Evolutionary conservation across 64 coral and sea anemone genomes (phyloP).

Genomic region (Dendronephthya gigantea): DNA sequence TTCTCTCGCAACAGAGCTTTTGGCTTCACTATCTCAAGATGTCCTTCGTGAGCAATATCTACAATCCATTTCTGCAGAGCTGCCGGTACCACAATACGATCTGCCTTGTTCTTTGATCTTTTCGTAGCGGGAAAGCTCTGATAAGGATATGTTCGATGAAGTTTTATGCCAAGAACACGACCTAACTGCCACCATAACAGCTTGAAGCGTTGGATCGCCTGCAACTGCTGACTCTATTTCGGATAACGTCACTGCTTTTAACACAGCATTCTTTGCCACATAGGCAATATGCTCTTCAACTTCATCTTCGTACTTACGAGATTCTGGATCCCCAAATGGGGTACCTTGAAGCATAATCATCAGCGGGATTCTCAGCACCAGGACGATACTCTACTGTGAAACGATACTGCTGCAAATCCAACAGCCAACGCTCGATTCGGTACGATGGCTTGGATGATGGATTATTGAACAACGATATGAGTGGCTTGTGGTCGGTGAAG

Average conservation of each 20-base stretch:
- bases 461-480: slow-evolving; percentile 39
- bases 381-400: slow-evolving; percentile 45
- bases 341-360: slow-evolving; percentile 45
- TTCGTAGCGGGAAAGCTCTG: slow-evolving; percentile 31
- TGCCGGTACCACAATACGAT: slow-evolving; percentile 34
- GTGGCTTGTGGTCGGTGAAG: slow-evolving; percentile 51
- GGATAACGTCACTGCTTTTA: slow-evolving; percentile 31
- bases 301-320: slow-evolving; percentile 41
- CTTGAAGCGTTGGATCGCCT: slow-evolving; percentile 46
- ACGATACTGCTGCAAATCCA: slow-evolving; percentile 47
- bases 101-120: slow-evolving; percentile 35
- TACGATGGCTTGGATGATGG: slow-evolving; percentile 42
- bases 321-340: slow-evolving; percentile 44
- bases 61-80: slow-evolving; percentile 12
- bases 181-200: slow-evolving; percentile 35
- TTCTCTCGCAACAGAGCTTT: slow-evolving; percentile 21
- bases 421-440: slow-evolving; percentile 45
- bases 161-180: slow-evolving; percentile 36
- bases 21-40: slow-evolving; percentile 19
- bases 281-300: slow-evolving; percentile 42
- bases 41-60: slow-evolving; percentile 32
- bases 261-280: slow-evolving; percentile 39
- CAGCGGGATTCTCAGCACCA: slow-evolving; percentile 17
- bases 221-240: slow-evolving; percentile 38
- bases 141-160: slow-evolving; percentile 11